A percentile compares a stretch with the other conserved stretches of the same genome.
These are phyloP conservation scores for Passer domesticus DNA, from an alignment of 2,113 vertebrate species.

Conservation along the genomic window DNA sequence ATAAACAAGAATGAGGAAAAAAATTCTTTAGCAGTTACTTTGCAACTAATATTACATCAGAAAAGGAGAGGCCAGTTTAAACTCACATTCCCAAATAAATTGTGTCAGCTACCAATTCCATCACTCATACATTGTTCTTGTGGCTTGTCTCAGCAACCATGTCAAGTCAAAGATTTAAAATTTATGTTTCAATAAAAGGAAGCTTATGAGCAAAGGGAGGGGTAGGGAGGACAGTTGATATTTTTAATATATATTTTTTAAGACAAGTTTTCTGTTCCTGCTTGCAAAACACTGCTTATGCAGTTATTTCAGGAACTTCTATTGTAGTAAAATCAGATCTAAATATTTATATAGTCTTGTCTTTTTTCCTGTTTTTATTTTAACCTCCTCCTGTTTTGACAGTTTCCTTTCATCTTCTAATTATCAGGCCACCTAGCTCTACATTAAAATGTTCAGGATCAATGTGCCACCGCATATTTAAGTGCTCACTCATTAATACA, in stretches of 20 bases:
- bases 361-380: not conserved
- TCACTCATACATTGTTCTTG: not conserved
- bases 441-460: not conserved
- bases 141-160: not conserved
- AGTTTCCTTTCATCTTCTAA: not conserved
- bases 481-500: not conserved
- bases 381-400: not conserved
- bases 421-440: not conserved
- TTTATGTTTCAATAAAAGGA: not conserved
- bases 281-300: not conserved
- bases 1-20: not conserved
- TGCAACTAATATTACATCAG: not conserved
- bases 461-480: not conserved
- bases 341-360: not conserved
- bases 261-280: not conserved
- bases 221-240: rapidly evolving
- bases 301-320: not conserved
- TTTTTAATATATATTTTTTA: not conserved
- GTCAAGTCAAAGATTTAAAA: not conserved
- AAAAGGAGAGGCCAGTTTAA: not conserved
- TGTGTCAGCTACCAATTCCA: not conserved
- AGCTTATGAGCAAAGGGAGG: not conserved
- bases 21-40: not conserved
- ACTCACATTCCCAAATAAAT: not conserved
- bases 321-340: not conserved